phyloP scores from a whole-genome alignment of 2,113 vertebrate genomes.

The Calidris pugnax region DNA sequence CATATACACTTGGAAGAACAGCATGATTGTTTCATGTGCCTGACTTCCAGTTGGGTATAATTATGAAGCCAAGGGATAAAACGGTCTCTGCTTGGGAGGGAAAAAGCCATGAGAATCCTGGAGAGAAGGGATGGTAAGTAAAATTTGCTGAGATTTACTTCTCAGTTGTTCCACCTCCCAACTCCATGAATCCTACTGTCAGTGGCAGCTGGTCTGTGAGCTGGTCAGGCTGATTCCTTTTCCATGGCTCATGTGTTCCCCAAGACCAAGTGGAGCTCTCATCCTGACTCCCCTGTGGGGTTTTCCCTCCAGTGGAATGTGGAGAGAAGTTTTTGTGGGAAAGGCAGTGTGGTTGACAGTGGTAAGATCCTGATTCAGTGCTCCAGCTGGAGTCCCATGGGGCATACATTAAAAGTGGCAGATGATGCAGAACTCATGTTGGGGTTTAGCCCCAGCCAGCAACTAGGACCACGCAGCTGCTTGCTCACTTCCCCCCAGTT shows the following conservation, averaged over 20 bases:
- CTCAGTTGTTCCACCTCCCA: not conserved
- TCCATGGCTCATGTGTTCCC: not conserved
- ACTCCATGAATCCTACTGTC: not conserved
- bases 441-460: not conserved
- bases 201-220: not conserved
- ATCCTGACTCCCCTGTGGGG: not conserved
- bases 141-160: not conserved
- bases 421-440: not conserved
- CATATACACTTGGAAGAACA: not conserved
- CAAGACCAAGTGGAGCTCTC: not conserved
- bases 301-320: not conserved
- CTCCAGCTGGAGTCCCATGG: not conserved
- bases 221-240: not conserved
- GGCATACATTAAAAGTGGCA: not conserved
- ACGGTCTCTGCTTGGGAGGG: not conserved
- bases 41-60: not conserved
- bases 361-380: not conserved
- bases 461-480: not conserved
- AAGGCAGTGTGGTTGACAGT: not conserved
- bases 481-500: not conserved
- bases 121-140: not conserved
- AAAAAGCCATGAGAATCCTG: not conserved
- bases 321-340: not conserved
- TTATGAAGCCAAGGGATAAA: not conserved
- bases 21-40: not conserved